Percentiles rank a stretch among this genome's conserved stretches.
These are phyloP conservation scores for Salarias fasciatus DNA, from an alignment of 2,797 vertebrate genomes.

Conservation along the genomic window DNA sequence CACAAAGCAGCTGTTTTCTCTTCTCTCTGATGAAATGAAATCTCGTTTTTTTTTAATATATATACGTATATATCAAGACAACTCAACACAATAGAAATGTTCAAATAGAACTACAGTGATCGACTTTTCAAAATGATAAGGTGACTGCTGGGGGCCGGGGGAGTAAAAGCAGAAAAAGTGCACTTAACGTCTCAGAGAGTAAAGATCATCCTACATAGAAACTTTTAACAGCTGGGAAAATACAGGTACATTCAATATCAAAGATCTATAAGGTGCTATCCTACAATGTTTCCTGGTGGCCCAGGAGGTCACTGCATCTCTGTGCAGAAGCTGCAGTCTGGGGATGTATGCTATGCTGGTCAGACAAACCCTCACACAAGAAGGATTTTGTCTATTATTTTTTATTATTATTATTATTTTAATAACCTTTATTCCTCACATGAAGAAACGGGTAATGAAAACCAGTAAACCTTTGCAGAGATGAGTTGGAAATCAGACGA, in stretches of 20 bases:
- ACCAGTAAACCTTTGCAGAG: slow-evolving; percentile 27
- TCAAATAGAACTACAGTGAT: slow-evolving; percentile 67
- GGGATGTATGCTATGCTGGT: slow-evolving; percentile 60
- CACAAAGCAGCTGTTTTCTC: slow-evolving; percentile 39
- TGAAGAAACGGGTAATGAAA: slow-evolving; percentile 35
- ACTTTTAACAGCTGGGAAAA: slow-evolving; percentile 81
- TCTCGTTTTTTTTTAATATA: slow-evolving; percentile 30
- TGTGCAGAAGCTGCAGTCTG: slow-evolving; percentile 54
- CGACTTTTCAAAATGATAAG: slow-evolving; percentile 57
- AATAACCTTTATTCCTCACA: slow-evolving; percentile 31
- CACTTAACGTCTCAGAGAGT: slow-evolving; percentile 84
- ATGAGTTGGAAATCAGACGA: slow-evolving; percentile 15
- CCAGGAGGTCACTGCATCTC: slow-evolving; percentile 60
- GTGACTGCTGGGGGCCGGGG: slow-evolving; percentile 29
- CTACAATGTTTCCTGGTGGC: slow-evolving; percentile 72
- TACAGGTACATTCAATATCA: slow-evolving; percentile 88
- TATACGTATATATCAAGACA: slow-evolving; percentile 47
- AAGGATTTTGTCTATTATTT: slow-evolving; percentile 29
- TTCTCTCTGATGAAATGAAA: slow-evolving; percentile 33
- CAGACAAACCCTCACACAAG: slow-evolving; percentile 37
- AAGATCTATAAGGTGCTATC: slow-evolving; percentile 85
- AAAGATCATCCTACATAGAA: slow-evolving; percentile 80
- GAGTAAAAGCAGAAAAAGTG: slow-evolving; percentile 81
- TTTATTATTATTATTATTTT: slow-evolving; percentile 8
- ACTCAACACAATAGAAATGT: slow-evolving; percentile 49